Base-by-base conservation (phyloP, 2,888 invertebrate genomes). In the Dichetophora obliterata region DNA sequence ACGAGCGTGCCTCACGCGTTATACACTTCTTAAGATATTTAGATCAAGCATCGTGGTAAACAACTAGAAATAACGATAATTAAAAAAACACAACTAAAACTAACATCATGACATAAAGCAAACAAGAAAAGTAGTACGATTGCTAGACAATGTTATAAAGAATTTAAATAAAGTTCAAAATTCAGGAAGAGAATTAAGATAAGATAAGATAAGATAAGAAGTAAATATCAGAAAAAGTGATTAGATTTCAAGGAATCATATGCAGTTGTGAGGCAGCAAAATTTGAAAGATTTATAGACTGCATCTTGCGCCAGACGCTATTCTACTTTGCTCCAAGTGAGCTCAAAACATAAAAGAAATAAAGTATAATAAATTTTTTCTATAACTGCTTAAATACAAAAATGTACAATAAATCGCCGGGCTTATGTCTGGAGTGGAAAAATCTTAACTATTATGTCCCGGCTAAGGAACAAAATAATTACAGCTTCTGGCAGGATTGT, bases 361-460 rank as follows among this genome's bases (percentile, higher is more conserved):
- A n/a, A 19, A 3, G 14, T 8, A 22, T 0, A 14, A 43, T 3
- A 43, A 11, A 14, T 16, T 48, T 43, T 37, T 37, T 37, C 1
- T 37, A 37, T 37, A 4, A 31, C n/a, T 31, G 5, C 31, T 5
- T 8, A 16, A 68, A 3, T 50, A 24, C 6, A 59, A 72, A 48
- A 48, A 78, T 78, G 78, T 37, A 63, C n/a, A 31, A 65, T 24
- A 43, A 57, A n/a, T 24, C 81, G 31, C 65, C 85, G 0, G 83
- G 84, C 0, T 77, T 88, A 77, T 87, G 86, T 77, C 83, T 89
- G 66, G 87, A 89, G 77, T 89, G 88, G 88, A 88, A 88, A 72
- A 83, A 86, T 74, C 83, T 89, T 0, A 87, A 86, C 78, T 89
- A 86, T 77, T 85, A 84, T 79, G 88, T 89, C 71, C 87, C 89